Percentiles rank a stretch among this genome's conserved stretches.
These are phyloP conservation scores for Blastobasis lacticolella DNA, from an alignment of 2,888 invertebrate genomes.

Conservation along the genomic window DNA sequence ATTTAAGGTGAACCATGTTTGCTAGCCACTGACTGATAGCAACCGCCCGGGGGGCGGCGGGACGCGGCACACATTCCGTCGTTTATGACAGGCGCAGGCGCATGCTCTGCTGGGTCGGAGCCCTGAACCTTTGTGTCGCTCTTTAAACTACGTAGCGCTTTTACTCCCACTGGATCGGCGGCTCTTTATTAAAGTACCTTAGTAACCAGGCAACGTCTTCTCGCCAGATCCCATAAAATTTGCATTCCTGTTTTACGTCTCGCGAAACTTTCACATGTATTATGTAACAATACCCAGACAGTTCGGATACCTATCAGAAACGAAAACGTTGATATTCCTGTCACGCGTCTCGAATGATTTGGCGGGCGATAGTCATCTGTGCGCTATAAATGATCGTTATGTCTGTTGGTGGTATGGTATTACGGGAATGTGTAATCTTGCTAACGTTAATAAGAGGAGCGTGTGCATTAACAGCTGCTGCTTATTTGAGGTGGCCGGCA, in stretches of 20 bases:
- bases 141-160: constrained; percentile 22
- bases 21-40: constrained; percentile 42
- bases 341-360: constrained; percentile 3
- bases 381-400: background rate
- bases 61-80: constrained; percentile 39
- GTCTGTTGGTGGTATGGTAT: no score
- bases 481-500: constrained; percentile 42
- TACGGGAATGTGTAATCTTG: constrained; percentile 6
- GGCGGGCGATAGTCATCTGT: constrained; percentile 3
- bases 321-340: constrained; percentile 1
- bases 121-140: constrained; percentile 26
- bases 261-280: no score
- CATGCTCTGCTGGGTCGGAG: constrained; percentile 26
- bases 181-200: constrained; percentile 20
- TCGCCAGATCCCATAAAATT: background rate
- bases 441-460: constrained; percentile 19
- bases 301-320: background rate
- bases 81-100: constrained; percentile 35
- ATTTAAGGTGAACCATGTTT: constrained; percentile 33
- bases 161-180: constrained; percentile 23
- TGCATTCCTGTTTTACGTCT: no score
- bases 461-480: constrained; percentile 30
- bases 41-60: constrained; percentile 21
- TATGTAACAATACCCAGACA: no score
- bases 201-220: background rate